phyloP scores from a whole-genome alignment of 2,113 vertebrate species.

The Elaphurus davidianus region DNA sequence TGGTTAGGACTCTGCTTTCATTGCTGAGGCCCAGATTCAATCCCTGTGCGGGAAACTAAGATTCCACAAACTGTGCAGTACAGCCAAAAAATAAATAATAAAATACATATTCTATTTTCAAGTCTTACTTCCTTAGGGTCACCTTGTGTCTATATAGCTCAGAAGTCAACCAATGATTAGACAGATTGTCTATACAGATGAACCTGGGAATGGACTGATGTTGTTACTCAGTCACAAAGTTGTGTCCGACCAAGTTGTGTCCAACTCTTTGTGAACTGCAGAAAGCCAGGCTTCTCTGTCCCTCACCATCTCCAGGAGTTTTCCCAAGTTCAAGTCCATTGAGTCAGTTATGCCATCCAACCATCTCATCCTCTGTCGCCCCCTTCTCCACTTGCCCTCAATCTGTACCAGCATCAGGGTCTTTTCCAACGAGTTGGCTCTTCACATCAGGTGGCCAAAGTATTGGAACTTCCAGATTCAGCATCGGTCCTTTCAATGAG shows the following conservation, averaged over 20 bases:
- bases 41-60: neutral
- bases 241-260: neutral
- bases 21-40: neutral
- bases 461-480: neutral
- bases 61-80: neutral
- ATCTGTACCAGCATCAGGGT: neutral
- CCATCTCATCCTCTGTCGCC: neutral
- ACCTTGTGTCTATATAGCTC: neutral
- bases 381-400: neutral
- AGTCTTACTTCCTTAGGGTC: neutral
- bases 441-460: neutral
- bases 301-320: neutral
- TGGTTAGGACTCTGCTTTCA: neutral
- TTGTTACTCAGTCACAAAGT: neutral
- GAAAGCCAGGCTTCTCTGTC: neutral
- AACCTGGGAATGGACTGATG: neutral
- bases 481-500: neutral
- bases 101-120: neutral
- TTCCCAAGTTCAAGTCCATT: neutral
- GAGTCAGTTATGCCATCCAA: neutral
- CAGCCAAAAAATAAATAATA: neutral
- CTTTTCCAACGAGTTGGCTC: neutral
- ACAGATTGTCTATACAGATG: neutral
- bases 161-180: neutral
- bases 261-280: neutral